A percentile compares a stretch with the other conserved stretches of the same genome.
These are phyloP conservation scores for Calidris pugnax DNA, from an alignment of 2,113 vertebrate genomes.

Conservation along the genomic window DNA sequence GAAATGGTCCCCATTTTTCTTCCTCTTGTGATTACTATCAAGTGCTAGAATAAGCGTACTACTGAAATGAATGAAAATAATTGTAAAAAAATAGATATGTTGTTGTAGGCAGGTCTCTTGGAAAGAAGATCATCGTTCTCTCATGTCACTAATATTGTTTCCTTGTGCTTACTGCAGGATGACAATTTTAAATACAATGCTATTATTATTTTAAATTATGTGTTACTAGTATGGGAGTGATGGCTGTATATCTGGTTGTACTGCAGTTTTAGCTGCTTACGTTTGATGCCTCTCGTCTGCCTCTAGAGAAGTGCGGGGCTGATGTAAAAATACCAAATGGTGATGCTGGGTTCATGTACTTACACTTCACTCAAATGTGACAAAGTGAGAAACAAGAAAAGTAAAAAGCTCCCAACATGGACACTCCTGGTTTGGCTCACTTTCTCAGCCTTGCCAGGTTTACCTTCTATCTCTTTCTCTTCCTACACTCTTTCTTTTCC, in stretches of 20 bases:
- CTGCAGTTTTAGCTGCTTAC: background rate
- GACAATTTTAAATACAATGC: background rate
- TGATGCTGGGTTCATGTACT: background rate
- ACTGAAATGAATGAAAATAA: background rate
- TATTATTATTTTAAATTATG: background rate
- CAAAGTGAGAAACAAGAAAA: background rate
- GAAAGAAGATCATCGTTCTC: background rate
- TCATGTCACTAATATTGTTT: background rate
- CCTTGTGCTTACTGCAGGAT: background rate
- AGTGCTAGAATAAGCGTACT: background rate
- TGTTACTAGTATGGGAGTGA: background rate
- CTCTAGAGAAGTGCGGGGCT: background rate
- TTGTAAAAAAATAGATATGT: background rate
- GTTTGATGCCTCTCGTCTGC: background rate
- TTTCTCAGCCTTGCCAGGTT: background rate
- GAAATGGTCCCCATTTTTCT: background rate
- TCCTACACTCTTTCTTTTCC: background rate
- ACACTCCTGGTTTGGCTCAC: background rate
- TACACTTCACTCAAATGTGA: fast-evolving
- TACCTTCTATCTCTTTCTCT: background rate
- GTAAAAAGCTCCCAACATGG: background rate
- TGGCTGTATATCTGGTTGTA: no score
- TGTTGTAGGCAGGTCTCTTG: background rate
- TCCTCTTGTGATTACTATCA: background rate
- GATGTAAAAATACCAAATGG: background rate